phyloP scores from a whole-genome alignment of 2,888 invertebrate genomes.

The Drosophila mimica region DNA sequence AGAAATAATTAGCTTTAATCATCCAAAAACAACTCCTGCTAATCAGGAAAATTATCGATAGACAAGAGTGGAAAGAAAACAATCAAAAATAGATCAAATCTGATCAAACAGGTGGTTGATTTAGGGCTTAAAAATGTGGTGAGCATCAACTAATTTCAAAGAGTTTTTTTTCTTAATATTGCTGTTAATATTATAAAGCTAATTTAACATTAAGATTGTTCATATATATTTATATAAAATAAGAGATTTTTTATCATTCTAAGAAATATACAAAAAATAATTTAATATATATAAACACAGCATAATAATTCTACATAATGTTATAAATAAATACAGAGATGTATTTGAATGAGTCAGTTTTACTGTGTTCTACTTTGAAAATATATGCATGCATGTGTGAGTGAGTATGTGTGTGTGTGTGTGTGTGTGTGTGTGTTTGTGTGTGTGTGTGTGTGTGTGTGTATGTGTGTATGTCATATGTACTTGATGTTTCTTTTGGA shows the following conservation, averaged over 20 bases:
- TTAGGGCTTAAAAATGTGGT: not conserved
- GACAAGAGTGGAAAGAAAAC: not conserved
- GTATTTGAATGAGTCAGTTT: conserved; percentile 30
- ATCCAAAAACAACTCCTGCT: not conserved
- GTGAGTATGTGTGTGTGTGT: accelerated
- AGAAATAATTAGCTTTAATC: conserved; percentile 34
- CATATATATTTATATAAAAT: not conserved
- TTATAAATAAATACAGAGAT: conserved; percentile 14
- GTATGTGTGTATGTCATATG: not conserved
- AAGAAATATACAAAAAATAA: not conserved
- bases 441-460: not conserved
- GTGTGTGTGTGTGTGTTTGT: not conserved
- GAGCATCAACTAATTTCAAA: not conserved
- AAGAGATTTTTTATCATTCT: not conserved
- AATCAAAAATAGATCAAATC: not conserved
- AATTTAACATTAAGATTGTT: not conserved
- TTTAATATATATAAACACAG: not conserved
- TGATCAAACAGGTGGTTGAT: conserved; percentile 10
- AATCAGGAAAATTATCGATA: not conserved
- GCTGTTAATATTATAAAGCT: not conserved
- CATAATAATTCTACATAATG: conserved; percentile 8
- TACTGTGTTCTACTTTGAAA: conserved; percentile 18
- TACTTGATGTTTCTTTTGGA: conserved; percentile 17
- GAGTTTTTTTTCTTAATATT: not conserved
- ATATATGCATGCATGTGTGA: conserved; percentile 2